A percentile compares a stretch with the other conserved stretches of the same genome.
These are phyloP conservation scores for Leptopilina syphax DNA, from an alignment of 2,888 invertebrate genomes.

Conservation along the genomic window DNA sequence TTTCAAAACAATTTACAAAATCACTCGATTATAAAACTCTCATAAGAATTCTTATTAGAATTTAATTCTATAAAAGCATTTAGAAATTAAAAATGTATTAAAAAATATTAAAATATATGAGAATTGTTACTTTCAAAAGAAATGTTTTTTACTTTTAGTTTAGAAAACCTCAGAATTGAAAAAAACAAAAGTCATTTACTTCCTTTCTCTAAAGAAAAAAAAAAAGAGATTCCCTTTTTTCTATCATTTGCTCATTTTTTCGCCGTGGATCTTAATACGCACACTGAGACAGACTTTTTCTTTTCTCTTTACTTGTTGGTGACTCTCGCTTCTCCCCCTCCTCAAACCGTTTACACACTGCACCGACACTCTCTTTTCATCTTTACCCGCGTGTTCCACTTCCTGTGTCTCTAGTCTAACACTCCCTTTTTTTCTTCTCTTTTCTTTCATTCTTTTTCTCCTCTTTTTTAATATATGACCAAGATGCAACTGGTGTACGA, in stretches of 20 bases:
- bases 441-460: too few species aligned
- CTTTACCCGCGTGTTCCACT: conserved; percentile 11
- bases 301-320: background rate
- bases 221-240: background rate
- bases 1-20: too few species aligned
- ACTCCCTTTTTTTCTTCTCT: background rate
- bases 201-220: background rate
- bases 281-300: background rate
- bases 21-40: too few species aligned
- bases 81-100: too few species aligned
- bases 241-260: conserved; percentile 31
- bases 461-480: background rate
- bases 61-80: too few species aligned
- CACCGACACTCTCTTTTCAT: conserved; percentile 23
- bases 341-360: background rate
- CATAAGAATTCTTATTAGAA: too few species aligned
- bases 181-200: too few species aligned
- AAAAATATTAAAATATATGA: too few species aligned
- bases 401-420: conserved; percentile 7
- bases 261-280: conserved; percentile 19
- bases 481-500: conserved; percentile 33
- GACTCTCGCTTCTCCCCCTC: background rate
- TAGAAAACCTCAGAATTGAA: too few species aligned
- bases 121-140: too few species aligned
- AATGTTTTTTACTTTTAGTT: too few species aligned